Evolutionary conservation across 2,888 invertebrate species (phyloP), one percentile per base, ranked within the genome.

Genomic region (Lepidochrysops patricia): DNA sequence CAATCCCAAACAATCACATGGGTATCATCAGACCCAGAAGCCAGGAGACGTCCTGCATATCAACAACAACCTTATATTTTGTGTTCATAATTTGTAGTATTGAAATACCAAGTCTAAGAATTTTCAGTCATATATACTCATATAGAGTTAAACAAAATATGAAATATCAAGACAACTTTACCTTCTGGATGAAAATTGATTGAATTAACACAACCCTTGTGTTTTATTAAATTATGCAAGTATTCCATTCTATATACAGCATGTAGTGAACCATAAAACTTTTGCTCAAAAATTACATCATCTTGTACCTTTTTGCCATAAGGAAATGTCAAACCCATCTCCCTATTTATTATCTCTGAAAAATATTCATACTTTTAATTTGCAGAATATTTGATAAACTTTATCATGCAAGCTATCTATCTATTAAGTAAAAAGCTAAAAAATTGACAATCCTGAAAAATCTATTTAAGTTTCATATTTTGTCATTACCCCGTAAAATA

Each of bases 11-110:
- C 84, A 9, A 95, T 91, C 4, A 98, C 93, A 63, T 92, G 91
- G 57, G 94, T 92, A 86, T 98, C 98, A 84, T 98, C 98, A 0
- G 98, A 97, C 0, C 97, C 97, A 67, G 96, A 96, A 2, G 95
- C 96, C 63, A 98, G 82, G 50, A 95, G 87, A 49, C 93, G 91
- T 2, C 94, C 94, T 80, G 84, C 6, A 63, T 63, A 58, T 54
- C 37, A 61, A 12, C 32, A 57, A 49, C 1, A 6, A 19, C 5
- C 4, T 27, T 54, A 35, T 19, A n/a, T 34, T 35, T 59, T 19
- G 1, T 25, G 15, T 52, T 52, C 26, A n/a, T n/a, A n/a, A 12
- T 58, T 23, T 50, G 7, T 25, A 2, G 15, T 27, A 43, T n/a
- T n/a, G n/a, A n/a, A n/a, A n/a, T n/a, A n/a, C n/a, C n/a, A n/a